A percentile compares a stretch with the other conserved stretches of the same genome.
Conservation (phyloP, 2,797 vertebrate species). For the Limosa lapponica region DNA sequence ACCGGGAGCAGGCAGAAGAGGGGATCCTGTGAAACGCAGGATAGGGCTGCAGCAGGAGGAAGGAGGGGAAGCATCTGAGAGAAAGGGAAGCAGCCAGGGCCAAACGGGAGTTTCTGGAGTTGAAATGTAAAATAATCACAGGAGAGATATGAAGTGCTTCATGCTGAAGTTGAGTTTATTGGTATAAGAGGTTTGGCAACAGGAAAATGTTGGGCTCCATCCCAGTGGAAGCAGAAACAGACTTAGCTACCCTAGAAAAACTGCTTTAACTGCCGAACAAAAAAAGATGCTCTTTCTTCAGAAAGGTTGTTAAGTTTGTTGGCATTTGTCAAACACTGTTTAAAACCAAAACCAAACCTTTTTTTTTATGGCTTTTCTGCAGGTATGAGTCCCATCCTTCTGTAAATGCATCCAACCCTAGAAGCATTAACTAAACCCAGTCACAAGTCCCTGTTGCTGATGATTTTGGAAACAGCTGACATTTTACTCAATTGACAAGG, state of each 20-base stretch:
- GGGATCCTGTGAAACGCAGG: neutral
- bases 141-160: neutral
- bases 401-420: slow-evolving; percentile 52
- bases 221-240: neutral
- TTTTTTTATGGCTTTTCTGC: slow-evolving; percentile 57
- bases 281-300: neutral
- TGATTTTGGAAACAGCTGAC: slow-evolving; percentile 52
- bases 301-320: neutral
- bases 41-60: neutral
- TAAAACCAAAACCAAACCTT: slow-evolving; percentile 32
- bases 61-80: neutral
- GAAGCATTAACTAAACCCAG: slow-evolving; percentile 16
- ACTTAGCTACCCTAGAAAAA: neutral
- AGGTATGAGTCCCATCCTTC: slow-evolving; percentile 52
- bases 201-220: neutral
- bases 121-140: neutral
- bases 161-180: neutral
- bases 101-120: neutral
- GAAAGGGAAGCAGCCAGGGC: neutral
- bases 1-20: neutral
- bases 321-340: slow-evolving; percentile 17
- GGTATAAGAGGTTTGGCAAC: neutral
- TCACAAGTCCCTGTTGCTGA: slow-evolving; percentile 7
- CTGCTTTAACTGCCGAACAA: neutral
- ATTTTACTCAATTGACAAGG: slow-evolving; percentile 41